Conservation (phyloP, 2,113 vertebrate species). For the Myiozetetes cayanensis region DNA sequence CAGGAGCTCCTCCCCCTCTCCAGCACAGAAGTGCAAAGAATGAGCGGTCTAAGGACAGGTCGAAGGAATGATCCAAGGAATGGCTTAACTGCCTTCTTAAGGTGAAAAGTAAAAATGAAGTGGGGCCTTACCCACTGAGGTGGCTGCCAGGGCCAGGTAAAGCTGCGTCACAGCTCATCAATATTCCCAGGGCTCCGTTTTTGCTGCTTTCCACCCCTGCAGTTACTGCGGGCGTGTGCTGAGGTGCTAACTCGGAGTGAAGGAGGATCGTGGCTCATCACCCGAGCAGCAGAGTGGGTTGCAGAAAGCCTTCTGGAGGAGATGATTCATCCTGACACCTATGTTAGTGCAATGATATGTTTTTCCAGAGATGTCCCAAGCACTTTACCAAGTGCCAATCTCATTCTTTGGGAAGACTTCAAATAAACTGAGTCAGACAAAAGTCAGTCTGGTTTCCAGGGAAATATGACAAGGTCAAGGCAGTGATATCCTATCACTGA, state of each 20-base stretch:
- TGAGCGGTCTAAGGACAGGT: not conserved
- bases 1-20: not conserved
- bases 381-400: not conserved
- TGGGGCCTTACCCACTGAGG: not conserved
- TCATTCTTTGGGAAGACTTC: not conserved
- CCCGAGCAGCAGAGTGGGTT: not conserved
- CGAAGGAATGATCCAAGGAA: not conserved
- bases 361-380: constrained; percentile 6
- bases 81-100: not conserved
- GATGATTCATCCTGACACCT: constrained; percentile 20
- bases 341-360: not conserved
- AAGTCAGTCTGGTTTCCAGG: constrained; percentile 12
- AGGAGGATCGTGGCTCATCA: not conserved
- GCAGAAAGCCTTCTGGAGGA: not conserved
- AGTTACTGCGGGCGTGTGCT: not conserved
- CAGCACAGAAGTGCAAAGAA: not conserved
- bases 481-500: not conserved
- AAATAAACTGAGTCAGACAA: constrained; percentile 10
- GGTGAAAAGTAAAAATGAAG: not conserved
- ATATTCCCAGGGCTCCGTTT: not conserved
- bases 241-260: not conserved
- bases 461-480: not conserved
- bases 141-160: not conserved
- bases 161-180: not conserved
- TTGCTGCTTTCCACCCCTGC: not conserved